Percentiles rank a stretch among this genome's conserved stretches.
phyloP scores from a whole-genome alignment of 2,888 invertebrate genomes.

The Hymenopus coronatus region DNA sequence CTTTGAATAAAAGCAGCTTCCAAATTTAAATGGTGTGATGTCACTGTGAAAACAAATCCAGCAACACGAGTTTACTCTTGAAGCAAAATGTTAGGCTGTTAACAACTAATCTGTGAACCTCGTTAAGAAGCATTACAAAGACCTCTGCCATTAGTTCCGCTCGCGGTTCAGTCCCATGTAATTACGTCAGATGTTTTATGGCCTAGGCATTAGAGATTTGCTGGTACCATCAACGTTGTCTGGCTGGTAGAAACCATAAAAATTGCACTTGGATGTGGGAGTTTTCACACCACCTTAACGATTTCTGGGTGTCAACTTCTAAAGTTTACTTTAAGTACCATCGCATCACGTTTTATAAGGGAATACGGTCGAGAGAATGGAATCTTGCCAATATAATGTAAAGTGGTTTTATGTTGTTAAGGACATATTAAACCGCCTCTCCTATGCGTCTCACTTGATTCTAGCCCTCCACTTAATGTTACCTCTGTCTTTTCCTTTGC shows the following conservation, averaged over 20 bases:
- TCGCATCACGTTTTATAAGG: rapidly evolving
- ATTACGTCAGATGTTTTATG: not conserved
- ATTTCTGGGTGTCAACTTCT: not conserved
- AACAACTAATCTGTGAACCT: not conserved
- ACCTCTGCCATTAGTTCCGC: not conserved
- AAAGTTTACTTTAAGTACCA: not conserved
- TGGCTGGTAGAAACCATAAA: not conserved
- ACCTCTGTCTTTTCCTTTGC: no score
- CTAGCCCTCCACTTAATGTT: no score
- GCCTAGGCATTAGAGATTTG: not conserved
- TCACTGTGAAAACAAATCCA: not conserved
- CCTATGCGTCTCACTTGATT: no score
- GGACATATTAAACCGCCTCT: no score
- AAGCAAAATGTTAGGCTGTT: not conserved
- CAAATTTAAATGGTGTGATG: no score
- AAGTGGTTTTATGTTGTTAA: no score
- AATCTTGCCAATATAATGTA: no score
- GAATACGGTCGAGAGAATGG: no score
- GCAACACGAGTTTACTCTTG: not conserved
- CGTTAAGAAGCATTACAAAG: not conserved
- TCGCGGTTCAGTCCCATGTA: not conserved
- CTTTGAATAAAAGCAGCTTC: no score
- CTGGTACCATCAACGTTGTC: not conserved
- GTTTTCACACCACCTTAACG: not conserved
- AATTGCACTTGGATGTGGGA: not conserved